These are phyloP conservation scores for Podarcis lilfordi DNA, from an alignment of 2,797 vertebrate species.

Conservation along the genomic window DNA sequence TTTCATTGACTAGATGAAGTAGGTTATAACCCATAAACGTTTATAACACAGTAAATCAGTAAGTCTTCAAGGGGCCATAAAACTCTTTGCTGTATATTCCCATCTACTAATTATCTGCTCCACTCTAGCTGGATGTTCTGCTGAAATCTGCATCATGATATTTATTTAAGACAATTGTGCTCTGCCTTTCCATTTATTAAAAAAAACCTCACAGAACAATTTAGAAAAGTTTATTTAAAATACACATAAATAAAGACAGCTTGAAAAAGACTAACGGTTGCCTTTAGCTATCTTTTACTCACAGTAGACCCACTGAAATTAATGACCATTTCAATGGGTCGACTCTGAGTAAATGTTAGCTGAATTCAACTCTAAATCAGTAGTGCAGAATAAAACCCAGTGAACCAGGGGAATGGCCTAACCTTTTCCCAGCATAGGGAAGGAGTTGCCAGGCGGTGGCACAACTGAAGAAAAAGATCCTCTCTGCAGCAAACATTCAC, in stretches of 20 bases:
- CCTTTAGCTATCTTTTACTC: too few relatives aligned
- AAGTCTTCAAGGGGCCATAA: neutral
- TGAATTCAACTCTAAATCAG: neutral
- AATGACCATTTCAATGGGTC: too few relatives aligned
- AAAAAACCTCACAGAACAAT: neutral
- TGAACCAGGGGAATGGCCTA: neutral
- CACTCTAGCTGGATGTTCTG: neutral
- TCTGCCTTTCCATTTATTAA: neutral
- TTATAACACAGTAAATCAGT: neutral
- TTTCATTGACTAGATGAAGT: neutral
- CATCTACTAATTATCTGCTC: neutral
- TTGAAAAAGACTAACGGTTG: neutral
- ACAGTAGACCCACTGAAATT: too few relatives aligned
- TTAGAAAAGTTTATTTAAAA: neutral
- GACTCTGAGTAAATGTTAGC: too few relatives aligned
- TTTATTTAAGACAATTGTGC: neutral
- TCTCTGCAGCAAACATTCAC: neutral
- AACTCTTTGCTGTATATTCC: neutral
- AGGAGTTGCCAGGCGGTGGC: neutral
- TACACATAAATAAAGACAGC: neutral
- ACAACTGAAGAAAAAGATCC: neutral
- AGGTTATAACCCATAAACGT: neutral
- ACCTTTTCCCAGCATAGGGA: neutral
- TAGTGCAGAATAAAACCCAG: neutral
- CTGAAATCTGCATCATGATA: neutral